A percentile compares a stretch with the other conserved stretches of the same genome.
Conservation (phyloP, 1,140 invertebrate genomes). For the Limonius californicus region DNA sequence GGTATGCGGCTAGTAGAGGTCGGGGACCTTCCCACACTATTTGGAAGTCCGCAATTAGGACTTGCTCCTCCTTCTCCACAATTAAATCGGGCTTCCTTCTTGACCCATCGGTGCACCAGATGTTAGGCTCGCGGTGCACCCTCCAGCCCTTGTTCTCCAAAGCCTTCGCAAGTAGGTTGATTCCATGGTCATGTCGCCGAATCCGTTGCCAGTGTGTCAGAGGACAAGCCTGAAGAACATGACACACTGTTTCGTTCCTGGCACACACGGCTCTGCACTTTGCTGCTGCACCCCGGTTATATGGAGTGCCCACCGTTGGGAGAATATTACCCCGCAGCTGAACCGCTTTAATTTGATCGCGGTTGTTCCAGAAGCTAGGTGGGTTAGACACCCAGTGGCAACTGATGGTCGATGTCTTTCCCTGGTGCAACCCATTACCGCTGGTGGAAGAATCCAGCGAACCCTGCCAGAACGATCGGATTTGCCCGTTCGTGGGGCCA, state of each 20-base stretch:
- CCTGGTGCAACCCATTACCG: not conserved
- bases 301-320: conserved; percentile 23
- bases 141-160: conserved; percentile 60
- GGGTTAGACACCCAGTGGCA: not conserved
- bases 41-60: conserved; percentile 16
- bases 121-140: conserved; percentile 13
- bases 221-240: conserved; percentile 22
- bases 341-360: not conserved
- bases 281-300: conserved; percentile 10
- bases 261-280: conserved; percentile 19
- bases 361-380: not conserved
- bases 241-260: not conserved
- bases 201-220: conserved; percentile 18
- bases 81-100: conserved; percentile 19
- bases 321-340: not conserved
- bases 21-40: conserved; percentile 15
- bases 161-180: conserved; percentile 37
- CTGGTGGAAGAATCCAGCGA: not conserved
- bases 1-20: not conserved
- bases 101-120: conserved; percentile 1
- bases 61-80: not conserved
- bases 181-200: conserved; percentile 16
- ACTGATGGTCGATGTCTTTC: not conserved
- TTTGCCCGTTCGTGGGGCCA: not conserved
- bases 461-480: not conserved